Evolutionary conservation across 2,888 invertebrate species (phyloP).

Genomic region (Diarsia brunnea): DNA sequence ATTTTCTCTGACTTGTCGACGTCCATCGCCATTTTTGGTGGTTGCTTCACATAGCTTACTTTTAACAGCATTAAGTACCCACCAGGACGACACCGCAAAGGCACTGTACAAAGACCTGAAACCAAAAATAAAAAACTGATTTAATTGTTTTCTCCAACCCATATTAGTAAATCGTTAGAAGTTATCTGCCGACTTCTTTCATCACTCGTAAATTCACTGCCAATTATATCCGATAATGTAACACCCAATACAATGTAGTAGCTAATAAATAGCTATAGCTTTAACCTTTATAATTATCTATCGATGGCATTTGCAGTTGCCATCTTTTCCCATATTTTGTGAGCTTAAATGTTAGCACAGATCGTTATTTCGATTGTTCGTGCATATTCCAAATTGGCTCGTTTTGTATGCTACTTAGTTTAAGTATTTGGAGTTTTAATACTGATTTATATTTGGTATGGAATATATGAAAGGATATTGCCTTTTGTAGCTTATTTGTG

Average conservation of each 20-base stretch:
- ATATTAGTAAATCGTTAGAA: background rate
- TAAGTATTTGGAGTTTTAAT: constrained; percentile 38
- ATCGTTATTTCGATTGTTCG: constrained; percentile 58
- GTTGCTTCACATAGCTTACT: background rate
- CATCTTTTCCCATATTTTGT: constrained; percentile 73
- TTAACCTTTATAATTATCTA: constrained; percentile 66
- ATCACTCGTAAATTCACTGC: background rate
- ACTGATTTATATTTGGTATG: constrained; percentile 40
- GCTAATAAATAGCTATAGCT: constrained; percentile 40
- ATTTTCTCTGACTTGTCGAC: no score
- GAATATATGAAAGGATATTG: background rate
- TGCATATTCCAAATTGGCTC: constrained; percentile 53
- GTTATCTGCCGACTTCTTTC: background rate
- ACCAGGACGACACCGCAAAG: background rate
- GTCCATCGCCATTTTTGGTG: background rate
- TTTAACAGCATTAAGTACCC: background rate
- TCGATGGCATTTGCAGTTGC: constrained; percentile 66
- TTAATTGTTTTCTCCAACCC: background rate
- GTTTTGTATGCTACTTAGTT: constrained; percentile 38
- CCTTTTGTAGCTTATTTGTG: constrained; percentile 1
- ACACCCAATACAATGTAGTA: constrained; percentile 31
- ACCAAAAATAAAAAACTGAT: background rate
- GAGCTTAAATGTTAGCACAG: constrained; percentile 69
- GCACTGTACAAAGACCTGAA: background rate
- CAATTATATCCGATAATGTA: constrained; percentile 30